Base-by-base conservation (phyloP, 1,140 invertebrate species). In the Drosophila bocqueti region DNA sequence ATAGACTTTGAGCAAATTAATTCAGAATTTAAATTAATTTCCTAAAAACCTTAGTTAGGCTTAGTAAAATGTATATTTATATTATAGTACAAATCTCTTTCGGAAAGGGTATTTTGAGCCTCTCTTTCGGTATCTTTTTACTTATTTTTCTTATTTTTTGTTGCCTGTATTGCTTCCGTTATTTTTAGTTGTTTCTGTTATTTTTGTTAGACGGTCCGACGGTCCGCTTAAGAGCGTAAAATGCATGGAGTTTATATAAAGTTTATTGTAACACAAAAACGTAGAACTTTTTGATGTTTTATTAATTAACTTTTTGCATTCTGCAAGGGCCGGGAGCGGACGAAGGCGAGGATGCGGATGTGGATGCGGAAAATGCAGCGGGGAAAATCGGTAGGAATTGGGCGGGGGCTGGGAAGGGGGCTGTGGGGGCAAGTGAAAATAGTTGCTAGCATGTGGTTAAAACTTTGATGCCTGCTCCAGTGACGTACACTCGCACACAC, bases 231-330 rank as follows among this genome's bases (percentile, higher is more conserved):
- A 83, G 75, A 89, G 84, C 81, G 84, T 89, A 89, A 83, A 87
- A 87, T 83, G 79, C 81, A 89, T 84, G 64, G 81, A 89, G 85
- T 89, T 89, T 90, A 89, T 90, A 89, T 81, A 89, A 89, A 89
- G 84, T 89, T 89, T 76, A 79, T 76, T 90, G 78, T 81, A 79
- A 89, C 84, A 90, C 72, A 87, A 89, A 77, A 90, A 84, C 75
- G 85, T 81, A 79, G 74, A 90, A 89, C 84, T 90, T 90, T 89
- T 89, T 89, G 85, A 89, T 89, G 84, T 89, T 89, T 89, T 89
- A 89, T 89, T 89, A 89, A 89, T 89, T 89, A 89, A 89, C 84
- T 90, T 89, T 89, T 89, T 90, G 84, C 84, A 89, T 89, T 89
- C 76, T 65, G 74, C 65, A 49, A 36, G 26, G 43, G 47, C 21